Percentiles rank a stretch among this genome's conserved stretches.
Conservation (phyloP, 1,140 invertebrate genomes). For the Pseudomyrmex cubaensis region DNA sequence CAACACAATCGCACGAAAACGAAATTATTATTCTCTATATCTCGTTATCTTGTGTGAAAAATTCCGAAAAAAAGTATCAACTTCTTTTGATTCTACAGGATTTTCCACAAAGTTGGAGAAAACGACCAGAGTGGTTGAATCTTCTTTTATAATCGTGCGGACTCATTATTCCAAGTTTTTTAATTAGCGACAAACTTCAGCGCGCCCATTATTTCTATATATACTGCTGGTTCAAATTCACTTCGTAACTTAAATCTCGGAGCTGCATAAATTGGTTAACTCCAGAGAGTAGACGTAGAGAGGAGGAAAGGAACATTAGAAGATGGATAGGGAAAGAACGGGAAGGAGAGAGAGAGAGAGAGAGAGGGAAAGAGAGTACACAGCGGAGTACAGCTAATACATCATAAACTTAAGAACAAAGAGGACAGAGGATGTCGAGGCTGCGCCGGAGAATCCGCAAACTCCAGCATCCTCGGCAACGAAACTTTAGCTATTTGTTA, state of each 20-base stretch:
- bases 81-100: no score
- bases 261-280: slow-evolving; percentile 69
- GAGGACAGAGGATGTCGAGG: slow-evolving; percentile 82
- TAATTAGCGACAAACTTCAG: neutral
- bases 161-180: neutral
- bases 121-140: no score
- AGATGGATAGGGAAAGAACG: slow-evolving; percentile 63
- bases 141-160: neutral
- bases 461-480: slow-evolving; percentile 72
- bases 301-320: slow-evolving; percentile 23
- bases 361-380: slow-evolving; percentile 65
- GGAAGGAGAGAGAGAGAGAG: slow-evolving; percentile 68
- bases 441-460: slow-evolving; percentile 78
- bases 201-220: slow-evolving; percentile 1
- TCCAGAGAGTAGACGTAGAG: slow-evolving; percentile 36
- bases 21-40: neutral
- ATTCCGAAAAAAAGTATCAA: no score
- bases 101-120: no score
- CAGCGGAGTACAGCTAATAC: slow-evolving; percentile 82
- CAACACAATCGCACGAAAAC: neutral
- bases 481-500: slow-evolving; percentile 86
- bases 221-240: neutral
- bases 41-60: no score
- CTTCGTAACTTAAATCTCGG: slow-evolving; percentile 58
- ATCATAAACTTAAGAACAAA: slow-evolving; percentile 85